phyloP scores from a whole-genome alignment of 2,113 vertebrate species.

The Fulica atra region DNA sequence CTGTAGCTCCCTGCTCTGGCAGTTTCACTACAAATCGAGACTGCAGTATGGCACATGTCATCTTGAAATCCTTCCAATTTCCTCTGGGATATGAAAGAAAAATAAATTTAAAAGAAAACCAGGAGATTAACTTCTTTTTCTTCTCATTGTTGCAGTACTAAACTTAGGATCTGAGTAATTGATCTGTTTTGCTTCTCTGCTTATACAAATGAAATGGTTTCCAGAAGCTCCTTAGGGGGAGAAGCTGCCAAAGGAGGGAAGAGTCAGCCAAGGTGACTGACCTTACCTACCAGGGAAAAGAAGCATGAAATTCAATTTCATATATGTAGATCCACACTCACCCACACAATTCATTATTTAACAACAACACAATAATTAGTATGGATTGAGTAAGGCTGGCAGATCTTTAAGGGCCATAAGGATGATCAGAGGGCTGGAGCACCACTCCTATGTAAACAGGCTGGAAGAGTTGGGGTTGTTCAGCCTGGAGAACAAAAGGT shows the following conservation, averaged over 20 bases:
- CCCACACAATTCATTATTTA: neutral
- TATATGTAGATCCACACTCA: neutral
- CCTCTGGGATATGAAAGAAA: neutral
- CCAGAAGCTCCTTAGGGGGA: neutral
- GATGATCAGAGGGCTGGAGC: too few relatives aligned
- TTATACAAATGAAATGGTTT: neutral
- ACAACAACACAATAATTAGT: neutral
- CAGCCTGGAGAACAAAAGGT: too few relatives aligned
- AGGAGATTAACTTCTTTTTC: neutral
- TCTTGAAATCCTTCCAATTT: constrained; percentile 1
- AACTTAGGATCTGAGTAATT: neutral
- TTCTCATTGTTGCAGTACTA: neutral
- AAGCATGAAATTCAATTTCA: neutral
- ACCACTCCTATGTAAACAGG: too few relatives aligned
- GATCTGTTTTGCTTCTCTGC: neutral
- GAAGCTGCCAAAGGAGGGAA: neutral
- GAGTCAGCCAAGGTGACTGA: neutral
- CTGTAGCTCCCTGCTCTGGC: neutral
- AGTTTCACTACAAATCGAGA: neutral
- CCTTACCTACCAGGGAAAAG: neutral
- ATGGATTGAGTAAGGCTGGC: neutral
- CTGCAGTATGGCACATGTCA: neutral
- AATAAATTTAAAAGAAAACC: neutral
- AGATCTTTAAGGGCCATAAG: too few relatives aligned
- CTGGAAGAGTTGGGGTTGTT: too few relatives aligned